Conservation (phyloP, 1,140 invertebrate genomes). For the Stenopsyche tienmushanensis region DNA sequence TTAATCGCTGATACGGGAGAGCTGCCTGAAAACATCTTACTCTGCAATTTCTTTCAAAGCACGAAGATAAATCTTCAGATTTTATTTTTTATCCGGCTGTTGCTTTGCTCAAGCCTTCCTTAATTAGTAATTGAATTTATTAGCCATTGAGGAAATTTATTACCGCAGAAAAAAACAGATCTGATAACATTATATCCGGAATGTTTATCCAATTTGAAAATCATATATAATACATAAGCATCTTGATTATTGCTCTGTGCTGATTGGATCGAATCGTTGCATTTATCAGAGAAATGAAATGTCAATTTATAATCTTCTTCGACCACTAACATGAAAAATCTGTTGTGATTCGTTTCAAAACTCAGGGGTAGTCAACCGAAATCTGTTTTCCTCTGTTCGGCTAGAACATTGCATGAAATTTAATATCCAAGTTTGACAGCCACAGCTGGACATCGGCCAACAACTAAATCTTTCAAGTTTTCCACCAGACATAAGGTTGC, state of each 20-base stretch:
- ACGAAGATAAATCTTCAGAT: not conserved
- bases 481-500: conserved; percentile 1
- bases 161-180: not conserved
- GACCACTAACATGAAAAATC: too few relatives aligned
- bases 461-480: conserved; percentile 17
- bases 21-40: too few relatives aligned
- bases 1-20: not conserved
- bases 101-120: not conserved
- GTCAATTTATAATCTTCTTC: too few relatives aligned
- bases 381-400: not conserved
- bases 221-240: too few relatives aligned
- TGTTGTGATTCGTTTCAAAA: not conserved
- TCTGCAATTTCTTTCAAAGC: too few relatives aligned
- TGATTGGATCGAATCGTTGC: too few relatives aligned
- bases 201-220: too few relatives aligned
- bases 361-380: not conserved
- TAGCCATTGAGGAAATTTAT: not conserved
- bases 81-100: not conserved
- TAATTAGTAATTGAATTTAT: not conserved
- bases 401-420: conserved; percentile 12
- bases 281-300: too few relatives aligned
- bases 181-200: too few relatives aligned
- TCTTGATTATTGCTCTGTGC: too few relatives aligned
- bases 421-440: conserved; percentile 26
- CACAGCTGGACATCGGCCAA: conserved; percentile 9